Evolutionary conservation across 1,140 invertebrate genomes (phyloP), one percentile per base, ranked within the genome.

Genomic region (Tetraneura akinire): DNA sequence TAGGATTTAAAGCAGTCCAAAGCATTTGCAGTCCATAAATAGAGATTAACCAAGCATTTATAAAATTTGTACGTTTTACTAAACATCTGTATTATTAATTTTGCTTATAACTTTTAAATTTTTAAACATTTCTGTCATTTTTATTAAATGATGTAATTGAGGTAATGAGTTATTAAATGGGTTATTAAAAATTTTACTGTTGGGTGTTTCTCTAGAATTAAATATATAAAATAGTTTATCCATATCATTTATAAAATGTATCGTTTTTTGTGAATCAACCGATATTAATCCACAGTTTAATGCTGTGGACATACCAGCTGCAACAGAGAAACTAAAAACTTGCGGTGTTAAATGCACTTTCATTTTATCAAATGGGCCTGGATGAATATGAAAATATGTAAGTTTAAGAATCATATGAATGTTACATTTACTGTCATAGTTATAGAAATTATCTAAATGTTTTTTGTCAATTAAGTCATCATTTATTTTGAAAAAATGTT

Each of bases 201-300:
- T 66, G 2, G 18, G 62, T 18, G 18, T 66, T 42, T 21, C 37
- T 21, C n/a, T 45, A 45, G 37, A 68, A 68, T 68, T 68, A 45
- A 68, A 68, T 13, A 68, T 68, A 13, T 42, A 32, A 21, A 68
- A 68, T 5, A 68, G 10, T 45, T 68, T 68, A 9, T 68, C 29
- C n/a, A 68, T 68, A 11, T 68, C 37, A 21, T 68, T 21, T 21
- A 68, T 45, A 42, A 68, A 68, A 21, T 68, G n/a, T 68, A 45
- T 68, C 45, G 37, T 68, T n/a, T 9, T 45, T 68, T 42, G 62
- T 42, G 32, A 66, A 21, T 66, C 62, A 42, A 37, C 18, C 11
- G n/a, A n/a, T 45, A 45, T 21, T 13, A 45, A n/a, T 14, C 37
- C 64, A 13, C 64, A 68, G 21, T 45, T 68, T 68, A 45, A 45